phyloP scores from a whole-genome alignment of 2,113 vertebrate species.

The Alaudala cheleensis region DNA sequence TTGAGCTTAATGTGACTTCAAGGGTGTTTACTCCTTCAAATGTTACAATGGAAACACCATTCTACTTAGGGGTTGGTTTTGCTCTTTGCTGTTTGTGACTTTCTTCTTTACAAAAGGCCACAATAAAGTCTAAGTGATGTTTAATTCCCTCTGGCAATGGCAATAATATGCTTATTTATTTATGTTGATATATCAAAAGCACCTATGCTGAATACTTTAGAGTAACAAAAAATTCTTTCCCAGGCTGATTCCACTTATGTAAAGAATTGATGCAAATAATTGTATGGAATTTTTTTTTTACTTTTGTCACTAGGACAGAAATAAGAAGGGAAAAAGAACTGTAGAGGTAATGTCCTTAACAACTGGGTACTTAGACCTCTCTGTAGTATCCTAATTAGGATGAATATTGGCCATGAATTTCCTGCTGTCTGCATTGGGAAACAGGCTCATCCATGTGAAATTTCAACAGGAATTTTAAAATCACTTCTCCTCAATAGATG shows the following conservation, averaged over 20 bases:
- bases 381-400: neutral
- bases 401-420: neutral
- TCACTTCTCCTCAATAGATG: neutral
- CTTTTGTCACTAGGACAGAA: neutral
- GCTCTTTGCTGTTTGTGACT: neutral
- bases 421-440: neutral
- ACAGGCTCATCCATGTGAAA: neutral
- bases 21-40: neutral
- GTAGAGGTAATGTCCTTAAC: neutral
- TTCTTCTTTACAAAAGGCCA: neutral
- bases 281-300: neutral
- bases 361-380: neutral
- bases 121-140: neutral
- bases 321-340: neutral
- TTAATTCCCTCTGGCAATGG: neutral
- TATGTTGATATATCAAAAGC: neutral
- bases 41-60: neutral
- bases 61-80: neutral
- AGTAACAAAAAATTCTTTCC: neutral
- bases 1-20: neutral
- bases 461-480: neutral
- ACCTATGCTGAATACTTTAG: too few relatives aligned
- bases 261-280: neutral
- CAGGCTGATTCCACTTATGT: neutral
- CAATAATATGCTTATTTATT: neutral